These are phyloP conservation scores for Sandelia bainsii DNA, from an alignment of 2,797 vertebrate genomes.

Conservation along the genomic window DNA sequence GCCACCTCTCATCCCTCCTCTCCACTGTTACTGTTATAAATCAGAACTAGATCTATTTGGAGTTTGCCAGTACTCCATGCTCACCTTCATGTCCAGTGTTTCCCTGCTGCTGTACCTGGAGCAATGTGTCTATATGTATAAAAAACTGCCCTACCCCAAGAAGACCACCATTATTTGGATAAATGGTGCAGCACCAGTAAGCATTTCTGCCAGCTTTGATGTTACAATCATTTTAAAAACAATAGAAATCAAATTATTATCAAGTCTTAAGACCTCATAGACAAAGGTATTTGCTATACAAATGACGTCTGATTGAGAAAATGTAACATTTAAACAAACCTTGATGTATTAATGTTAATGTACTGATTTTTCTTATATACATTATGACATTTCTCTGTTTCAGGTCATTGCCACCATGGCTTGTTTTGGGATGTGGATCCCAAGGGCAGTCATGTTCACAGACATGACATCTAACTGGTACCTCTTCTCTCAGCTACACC, in stretches of 20 bases:
- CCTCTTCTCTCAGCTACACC: conserved; percentile 29
- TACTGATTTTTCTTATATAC: neutral
- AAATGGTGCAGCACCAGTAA: conserved; percentile 90
- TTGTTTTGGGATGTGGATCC: conserved; percentile 93
- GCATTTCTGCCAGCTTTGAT: conserved; percentile 26
- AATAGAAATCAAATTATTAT: neutral
- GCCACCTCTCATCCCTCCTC: neutral
- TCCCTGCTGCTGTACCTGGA: conserved; percentile 88
- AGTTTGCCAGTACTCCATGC: conserved; percentile 82
- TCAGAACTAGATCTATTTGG: conserved; percentile 87
- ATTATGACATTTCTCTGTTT: conserved; percentile 35
- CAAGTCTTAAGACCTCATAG: neutral
- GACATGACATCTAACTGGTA: conserved; percentile 91
- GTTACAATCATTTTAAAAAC: neutral
- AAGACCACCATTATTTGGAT: conserved; percentile 90
- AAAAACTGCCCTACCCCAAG: conserved; percentile 84
- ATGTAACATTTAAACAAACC: neutral
- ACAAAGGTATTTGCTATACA: neutral
- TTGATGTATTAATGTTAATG: neutral
- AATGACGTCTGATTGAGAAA: neutral
- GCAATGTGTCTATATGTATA: conserved; percentile 86
- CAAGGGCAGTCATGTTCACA: conserved; percentile 89
- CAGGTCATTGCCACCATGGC: conserved; percentile 89
- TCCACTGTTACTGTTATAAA: neutral
- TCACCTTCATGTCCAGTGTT: conserved; percentile 87